These are phyloP conservation scores for Tipula confusa DNA, from an alignment of 2,888 invertebrate species.

Conservation along the genomic window DNA sequence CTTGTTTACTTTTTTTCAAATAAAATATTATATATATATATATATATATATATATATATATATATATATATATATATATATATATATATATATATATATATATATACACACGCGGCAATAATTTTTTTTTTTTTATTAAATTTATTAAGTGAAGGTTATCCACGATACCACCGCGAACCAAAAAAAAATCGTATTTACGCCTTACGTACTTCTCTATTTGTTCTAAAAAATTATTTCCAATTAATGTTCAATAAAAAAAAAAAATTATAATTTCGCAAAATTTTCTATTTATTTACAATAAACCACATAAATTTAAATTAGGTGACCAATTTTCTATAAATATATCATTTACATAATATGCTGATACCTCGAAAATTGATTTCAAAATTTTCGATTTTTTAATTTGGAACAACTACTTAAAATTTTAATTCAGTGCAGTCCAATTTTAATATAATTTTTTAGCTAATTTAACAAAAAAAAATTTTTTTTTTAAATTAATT, in stretches of 20 bases:
- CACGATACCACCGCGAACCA: neutral
- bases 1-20: neutral
- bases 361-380: neutral
- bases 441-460: neutral
- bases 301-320: neutral
- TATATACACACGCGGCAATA: no score
- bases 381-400: neutral
- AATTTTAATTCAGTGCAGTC: neutral
- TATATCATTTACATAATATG: neutral
- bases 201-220: neutral
- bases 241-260: neutral
- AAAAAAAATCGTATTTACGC: neutral
- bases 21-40: constrained; percentile 14
- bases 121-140: no score
- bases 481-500: no score
- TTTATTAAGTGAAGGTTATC: neutral
- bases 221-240: neutral
- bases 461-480: neutral
- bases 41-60: no score
- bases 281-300: neutral
- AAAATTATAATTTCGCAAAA: neutral
- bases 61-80: no score
- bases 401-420: neutral
- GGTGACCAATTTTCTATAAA: neutral
- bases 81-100: no score